Percentiles rank a stretch among this genome's conserved stretches.
These are phyloP conservation scores for Watersipora subatra DNA, from an alignment of 1,140 invertebrate species.

Conservation along the genomic window DNA sequence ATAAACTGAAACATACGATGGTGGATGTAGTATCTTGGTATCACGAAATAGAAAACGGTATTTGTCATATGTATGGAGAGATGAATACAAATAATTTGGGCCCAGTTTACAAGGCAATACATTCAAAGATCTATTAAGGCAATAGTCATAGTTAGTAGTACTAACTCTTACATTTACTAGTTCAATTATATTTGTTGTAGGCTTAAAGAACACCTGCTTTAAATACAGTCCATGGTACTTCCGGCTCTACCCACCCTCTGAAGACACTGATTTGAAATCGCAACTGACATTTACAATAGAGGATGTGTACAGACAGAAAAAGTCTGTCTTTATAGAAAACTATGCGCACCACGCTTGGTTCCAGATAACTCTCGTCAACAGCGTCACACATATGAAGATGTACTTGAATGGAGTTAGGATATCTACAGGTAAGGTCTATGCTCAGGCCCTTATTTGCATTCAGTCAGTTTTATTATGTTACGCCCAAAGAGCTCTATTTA, in stretches of 20 bases:
- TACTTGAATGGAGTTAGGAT: constrained; percentile 16
- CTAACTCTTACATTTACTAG: too few species aligned
- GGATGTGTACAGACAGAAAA: constrained; percentile 2
- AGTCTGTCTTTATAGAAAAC: constrained; percentile 6
- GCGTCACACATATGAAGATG: constrained; percentile 12
- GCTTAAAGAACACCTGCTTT: background rate
- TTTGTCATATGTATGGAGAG: too few species aligned
- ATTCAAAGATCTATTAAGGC: too few species aligned
- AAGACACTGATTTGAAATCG: constrained; percentile 10
- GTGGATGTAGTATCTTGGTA: too few species aligned
- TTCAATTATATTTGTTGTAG: too few species aligned
- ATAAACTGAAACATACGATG: too few species aligned
- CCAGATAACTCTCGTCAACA: constrained; percentile 15
- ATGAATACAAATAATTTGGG: too few species aligned
- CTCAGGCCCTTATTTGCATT: constrained; percentile 16
- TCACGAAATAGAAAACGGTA: too few species aligned
- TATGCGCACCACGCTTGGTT: constrained; percentile 15
- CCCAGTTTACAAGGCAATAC: too few species aligned
- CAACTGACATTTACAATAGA: constrained; percentile 12
- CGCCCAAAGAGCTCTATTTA: too few species aligned
- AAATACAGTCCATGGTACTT: background rate
- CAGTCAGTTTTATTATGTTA: constrained; percentile 1
- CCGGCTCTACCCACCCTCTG: background rate
- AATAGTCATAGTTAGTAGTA: too few species aligned
- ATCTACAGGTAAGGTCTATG: constrained; percentile 11